Conservation (phyloP, 92 coral and sea anemone species). For the Palythoa caribaeorum region DNA sequence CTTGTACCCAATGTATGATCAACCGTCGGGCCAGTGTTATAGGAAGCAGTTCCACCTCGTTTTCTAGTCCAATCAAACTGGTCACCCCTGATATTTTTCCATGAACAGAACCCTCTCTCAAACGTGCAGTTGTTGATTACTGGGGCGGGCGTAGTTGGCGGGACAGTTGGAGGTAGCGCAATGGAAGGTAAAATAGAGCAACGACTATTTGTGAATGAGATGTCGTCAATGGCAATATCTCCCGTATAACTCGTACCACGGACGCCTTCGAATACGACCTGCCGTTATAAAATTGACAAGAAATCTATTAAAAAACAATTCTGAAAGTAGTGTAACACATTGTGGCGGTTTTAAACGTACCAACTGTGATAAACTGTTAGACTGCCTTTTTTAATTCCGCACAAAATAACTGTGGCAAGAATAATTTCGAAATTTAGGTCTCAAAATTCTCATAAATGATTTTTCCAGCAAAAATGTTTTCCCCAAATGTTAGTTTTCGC, state of each 20-base stretch:
- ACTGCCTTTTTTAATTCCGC: no score
- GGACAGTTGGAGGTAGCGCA: constrained; percentile 94
- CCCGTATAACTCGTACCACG: constrained; percentile 89
- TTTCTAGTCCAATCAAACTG: constrained; percentile 94
- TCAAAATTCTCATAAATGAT: not conserved
- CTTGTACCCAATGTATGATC: constrained; percentile 89
- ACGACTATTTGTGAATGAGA: constrained; percentile 70
- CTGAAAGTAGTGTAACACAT: not conserved
- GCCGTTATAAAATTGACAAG: not conserved
- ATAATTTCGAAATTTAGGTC: no score
- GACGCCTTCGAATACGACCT: constrained; percentile 96
- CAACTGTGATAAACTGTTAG: not conserved
- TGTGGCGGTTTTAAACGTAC: not conserved
- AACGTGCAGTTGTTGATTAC: constrained; percentile 94
- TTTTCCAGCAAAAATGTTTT: no score
- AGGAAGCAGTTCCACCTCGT: constrained; percentile 80
- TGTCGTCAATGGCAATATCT: constrained; percentile 94
- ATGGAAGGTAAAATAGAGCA: constrained; percentile 80
- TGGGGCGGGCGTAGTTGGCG: constrained; percentile 95
- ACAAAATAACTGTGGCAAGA: no score
- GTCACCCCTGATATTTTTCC: constrained; percentile 90
- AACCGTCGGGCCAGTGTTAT: constrained; percentile 85
- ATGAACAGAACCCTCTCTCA: constrained; percentile 90
- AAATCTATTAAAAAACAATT: not conserved
- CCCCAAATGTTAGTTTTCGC: not conserved